Evolutionary conservation across 2,888 invertebrate genomes (phyloP).

Genomic region (Hypselothyrea guttata): DNA sequence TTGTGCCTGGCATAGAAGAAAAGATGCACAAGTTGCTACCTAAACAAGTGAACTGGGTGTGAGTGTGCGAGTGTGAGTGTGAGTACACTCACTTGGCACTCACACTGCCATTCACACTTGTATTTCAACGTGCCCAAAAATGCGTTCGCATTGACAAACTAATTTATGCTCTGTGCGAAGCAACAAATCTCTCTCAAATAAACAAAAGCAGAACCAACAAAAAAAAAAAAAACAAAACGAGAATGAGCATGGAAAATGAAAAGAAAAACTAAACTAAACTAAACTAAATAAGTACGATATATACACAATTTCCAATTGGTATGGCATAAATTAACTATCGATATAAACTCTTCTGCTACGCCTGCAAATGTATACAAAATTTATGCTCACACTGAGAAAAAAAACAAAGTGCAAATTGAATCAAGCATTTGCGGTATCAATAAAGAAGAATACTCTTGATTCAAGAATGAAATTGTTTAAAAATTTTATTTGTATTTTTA

Average conservation of each 20-base stretch:
- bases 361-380: conserved; percentile 56
- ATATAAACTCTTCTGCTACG: conserved; percentile 27
- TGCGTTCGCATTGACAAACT: conserved; percentile 69
- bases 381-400: too few species aligned
- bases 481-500: too few species aligned
- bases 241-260: too few species aligned
- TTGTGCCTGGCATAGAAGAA: conserved; percentile 41
- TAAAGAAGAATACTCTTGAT: too few species aligned
- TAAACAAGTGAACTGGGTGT: conserved; percentile 5
- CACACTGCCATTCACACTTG: conserved; percentile 9
- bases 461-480: too few species aligned
- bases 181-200: conserved; percentile 76
- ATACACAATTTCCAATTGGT: too few species aligned
- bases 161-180: conserved; percentile 67
- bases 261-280: conserved; percentile 23
- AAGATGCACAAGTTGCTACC: conserved; percentile 47
- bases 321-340: conserved; percentile 72
- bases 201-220: conserved; percentile 62
- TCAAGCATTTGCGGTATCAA: too few species aligned
- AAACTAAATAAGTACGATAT: conserved; percentile 17
- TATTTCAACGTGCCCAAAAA: conserved; percentile 2
- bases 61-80: conserved; percentile 12
- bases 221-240: too few species aligned
- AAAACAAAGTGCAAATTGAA: too few species aligned
- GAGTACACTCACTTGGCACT: conserved; percentile 9